Evolutionary conservation across 2,113 vertebrate genomes (phyloP), one percentile per base, ranked within the genome.

Genomic region (Lamprologus sp.): DNA sequence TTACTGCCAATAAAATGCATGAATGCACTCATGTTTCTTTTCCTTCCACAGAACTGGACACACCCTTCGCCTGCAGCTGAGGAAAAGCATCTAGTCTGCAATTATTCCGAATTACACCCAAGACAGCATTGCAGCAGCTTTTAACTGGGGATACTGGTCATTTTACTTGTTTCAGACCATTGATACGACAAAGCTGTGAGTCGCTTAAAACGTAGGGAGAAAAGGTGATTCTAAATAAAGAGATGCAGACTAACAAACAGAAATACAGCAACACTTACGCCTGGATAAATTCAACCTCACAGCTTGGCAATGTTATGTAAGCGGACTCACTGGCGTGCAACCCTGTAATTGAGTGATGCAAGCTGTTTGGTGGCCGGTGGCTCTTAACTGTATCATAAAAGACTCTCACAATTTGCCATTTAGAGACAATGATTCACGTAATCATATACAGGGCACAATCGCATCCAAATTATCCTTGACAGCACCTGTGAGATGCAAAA

Each of bases 91-190:
- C 87, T 14, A 95, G 89, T 68, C 93, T 94, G 91, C 91, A 95
- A 95, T 95, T 94, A 94, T 87, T 89, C 75, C 73, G 82, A 92
- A 92, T 93, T 93, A 92, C 90, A 93, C 91, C 87, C 86, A 84
- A 86, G 86, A 87, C 49, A 19, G 47, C 81, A 47, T 58, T 37
- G 58, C 84, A 81, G 83, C 23, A 84, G 81, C 80, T 88, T 93
- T 92, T 81, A 92, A 88, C 58, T 55, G 14, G 4, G 5, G 5
- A 81, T 60, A 58, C 56, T 42, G 80, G 54, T 9, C 42, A 45
- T 85, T 90, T 93, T 85, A 85, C 90, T 92, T 91, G 60, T 28
- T 82, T 86, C 23, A 9, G 77, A 45, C 79, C 49, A 88, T 87
- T 87, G 70, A 93, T 91, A 84, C 58, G 7, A 82, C 31, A 60